Percentiles rank a stretch among this genome's conserved stretches.
Conservation (phyloP, 2,797 vertebrate genomes). For the Spheniscus humboldti region DNA sequence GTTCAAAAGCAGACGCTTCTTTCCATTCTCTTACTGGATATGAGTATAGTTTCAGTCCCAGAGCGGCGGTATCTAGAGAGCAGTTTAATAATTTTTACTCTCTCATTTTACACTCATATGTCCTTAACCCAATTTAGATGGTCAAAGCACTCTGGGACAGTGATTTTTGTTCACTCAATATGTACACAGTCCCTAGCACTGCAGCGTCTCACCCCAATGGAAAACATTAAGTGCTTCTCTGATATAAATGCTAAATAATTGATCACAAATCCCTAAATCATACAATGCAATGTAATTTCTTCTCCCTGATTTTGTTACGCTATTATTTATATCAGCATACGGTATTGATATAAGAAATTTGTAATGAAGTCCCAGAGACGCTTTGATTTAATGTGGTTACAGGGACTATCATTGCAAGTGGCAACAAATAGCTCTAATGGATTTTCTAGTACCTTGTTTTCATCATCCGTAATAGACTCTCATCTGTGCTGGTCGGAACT, state of each 20-base stretch:
- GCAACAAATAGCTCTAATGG: slow-evolving; percentile 59
- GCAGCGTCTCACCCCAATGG: background rate
- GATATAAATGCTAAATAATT: slow-evolving; percentile 42
- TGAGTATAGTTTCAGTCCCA: background rate
- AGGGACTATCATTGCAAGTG: slow-evolving; percentile 28
- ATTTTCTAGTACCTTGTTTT: slow-evolving; percentile 71
- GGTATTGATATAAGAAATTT: slow-evolving; percentile 18
- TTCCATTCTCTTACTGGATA: background rate
- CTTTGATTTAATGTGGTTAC: slow-evolving; percentile 37
- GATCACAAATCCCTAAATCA: slow-evolving; percentile 10
- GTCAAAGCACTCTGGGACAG: background rate
- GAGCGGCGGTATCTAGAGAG: background rate
- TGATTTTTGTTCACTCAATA: accelerated
- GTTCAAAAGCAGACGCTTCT: background rate
- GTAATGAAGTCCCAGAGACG: slow-evolving; percentile 5
- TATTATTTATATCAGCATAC: slow-evolving; percentile 29
- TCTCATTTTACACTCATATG: background rate
- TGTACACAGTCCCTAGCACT: background rate
- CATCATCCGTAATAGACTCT: slow-evolving; percentile 63
- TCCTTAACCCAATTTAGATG: background rate
- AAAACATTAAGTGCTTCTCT: background rate
- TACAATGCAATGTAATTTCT: background rate
- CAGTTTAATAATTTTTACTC: background rate
- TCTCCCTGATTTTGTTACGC: background rate
- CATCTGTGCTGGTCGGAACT: slow-evolving; percentile 62